Evolutionary conservation across 2,113 vertebrate species (phyloP).

Genomic region (Sylvia atricapilla): DNA sequence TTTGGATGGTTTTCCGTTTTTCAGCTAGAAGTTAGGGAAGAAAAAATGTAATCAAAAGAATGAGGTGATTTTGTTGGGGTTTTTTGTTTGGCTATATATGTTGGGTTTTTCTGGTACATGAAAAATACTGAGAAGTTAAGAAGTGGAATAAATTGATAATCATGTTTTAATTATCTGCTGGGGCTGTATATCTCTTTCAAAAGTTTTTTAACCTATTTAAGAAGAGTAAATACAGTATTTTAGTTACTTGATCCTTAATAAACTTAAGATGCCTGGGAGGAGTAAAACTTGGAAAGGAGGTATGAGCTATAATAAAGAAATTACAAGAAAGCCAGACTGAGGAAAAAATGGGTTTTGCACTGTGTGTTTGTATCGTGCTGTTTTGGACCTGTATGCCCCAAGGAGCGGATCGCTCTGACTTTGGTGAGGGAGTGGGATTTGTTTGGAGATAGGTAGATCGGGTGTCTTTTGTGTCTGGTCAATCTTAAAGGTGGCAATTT

Average conservation of each 20-base stretch:
- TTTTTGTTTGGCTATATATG: too few relatives aligned
- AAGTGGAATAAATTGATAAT: background rate
- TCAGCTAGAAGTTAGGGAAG: background rate
- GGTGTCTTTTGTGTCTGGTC: background rate
- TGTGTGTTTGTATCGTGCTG: rapidly evolving
- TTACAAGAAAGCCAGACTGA: background rate
- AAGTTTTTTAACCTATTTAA: background rate
- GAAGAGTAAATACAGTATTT: background rate
- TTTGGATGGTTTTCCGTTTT: background rate
- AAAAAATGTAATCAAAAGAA: background rate
- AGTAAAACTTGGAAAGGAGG: background rate
- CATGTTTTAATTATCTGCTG: background rate
- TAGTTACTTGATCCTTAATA: background rate
- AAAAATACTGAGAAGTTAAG: background rate
- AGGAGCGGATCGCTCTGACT: background rate
- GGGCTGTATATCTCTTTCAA: background rate
- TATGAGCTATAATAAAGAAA: background rate
- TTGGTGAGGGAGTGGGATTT: background rate
- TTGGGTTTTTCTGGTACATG: background rate
- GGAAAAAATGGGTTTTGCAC: background rate
- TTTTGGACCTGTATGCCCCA: background rate
- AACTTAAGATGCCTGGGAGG: background rate
- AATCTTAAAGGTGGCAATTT: background rate
- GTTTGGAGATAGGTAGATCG: background rate
- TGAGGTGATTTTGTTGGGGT: background rate